Evolutionary conservation across 2,113 vertebrate species (phyloP), one percentile per base, ranked within the genome.

Genomic region (Trochalopteron elliotii): DNA sequence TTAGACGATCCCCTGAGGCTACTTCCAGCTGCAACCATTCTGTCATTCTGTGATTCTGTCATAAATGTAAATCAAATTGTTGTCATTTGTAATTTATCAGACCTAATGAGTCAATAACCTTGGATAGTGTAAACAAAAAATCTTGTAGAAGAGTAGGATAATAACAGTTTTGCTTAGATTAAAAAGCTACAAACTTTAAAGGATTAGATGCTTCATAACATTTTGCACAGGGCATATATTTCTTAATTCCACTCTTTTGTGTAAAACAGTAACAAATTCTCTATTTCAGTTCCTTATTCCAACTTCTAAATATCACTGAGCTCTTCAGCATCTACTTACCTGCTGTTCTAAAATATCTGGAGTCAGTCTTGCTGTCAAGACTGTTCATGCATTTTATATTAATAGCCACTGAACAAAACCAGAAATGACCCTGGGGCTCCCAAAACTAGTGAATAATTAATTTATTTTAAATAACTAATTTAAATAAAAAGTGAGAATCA

Each of bases 371-470:
- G 24, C 74, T 87, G 65, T 65, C 78, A 94, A 57, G 27, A 67
- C 13, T 30, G 4, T 82, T 91, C 63, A 87, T 79, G 57, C 22
- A 85, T 93, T 94, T 92, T 56, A 33, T 82, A 75, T 82, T 78
- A 94, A 85, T 35, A 67, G 60, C 30, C 78, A 75, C 25, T 64
- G 70, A 82, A 82, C 9, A 69, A 89, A 93, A 55, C 5, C n/a
- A 93, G 28, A 86, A 93, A 85, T 70, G 64, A 95, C 85, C 42
- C 39, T 4, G 3, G 42, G 60, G 85, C 65, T 95, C 56, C 45
- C 60, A 22, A 84, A 3, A 74, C 31, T 91, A 61, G 53, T 93
- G 45, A 94, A 93, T 94, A 82, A 84, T 94, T 92, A 50, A 91
- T 68, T 83, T 61, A 22, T 75, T 75, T 89, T 60, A 68, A 75